Evolutionary conservation across 2,113 vertebrate genomes (phyloP).

Genomic region (Nerophis lumbriciformis): DNA sequence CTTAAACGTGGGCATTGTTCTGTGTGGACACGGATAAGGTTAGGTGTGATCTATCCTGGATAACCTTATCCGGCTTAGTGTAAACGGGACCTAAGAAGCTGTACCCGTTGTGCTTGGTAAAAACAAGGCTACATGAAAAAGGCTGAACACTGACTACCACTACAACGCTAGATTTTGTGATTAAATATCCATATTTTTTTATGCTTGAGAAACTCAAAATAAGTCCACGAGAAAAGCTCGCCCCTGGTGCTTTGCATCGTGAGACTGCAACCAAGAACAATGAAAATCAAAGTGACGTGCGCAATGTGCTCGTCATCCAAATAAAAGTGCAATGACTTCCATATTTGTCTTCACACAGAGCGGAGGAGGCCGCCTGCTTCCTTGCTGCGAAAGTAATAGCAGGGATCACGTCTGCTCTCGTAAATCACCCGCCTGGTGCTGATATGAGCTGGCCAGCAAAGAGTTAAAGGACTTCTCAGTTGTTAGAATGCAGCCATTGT

Average conservation of each 20-base stretch:
- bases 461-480: constrained; percentile 39
- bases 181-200: no score
- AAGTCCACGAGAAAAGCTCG: no score
- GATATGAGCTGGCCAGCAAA: neutral
- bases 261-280: neutral
- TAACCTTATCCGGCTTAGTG: no score
- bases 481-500: constrained; percentile 53
- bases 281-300: neutral
- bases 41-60: no score
- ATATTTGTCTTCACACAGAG: constrained; percentile 11
- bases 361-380: constrained; percentile 7
- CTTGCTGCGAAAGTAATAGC: constrained; percentile 16
- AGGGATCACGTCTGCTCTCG: constrained; percentile 32
- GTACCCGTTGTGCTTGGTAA: no score
- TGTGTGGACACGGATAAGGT: no score
- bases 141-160: no score
- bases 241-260: neutral
- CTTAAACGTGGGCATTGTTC: no score
- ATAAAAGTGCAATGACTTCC: neutral
- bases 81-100: no score
- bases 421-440: constrained; percentile 1
- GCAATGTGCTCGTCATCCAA: neutral
- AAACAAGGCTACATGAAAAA: no score
- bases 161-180: no score
- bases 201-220: no score